Percentiles rank a stretch among this genome's conserved stretches.
Evolutionary conservation across 2,888 invertebrate genomes (phyloP).

Genomic region (Lamellibrachia columna): DNA sequence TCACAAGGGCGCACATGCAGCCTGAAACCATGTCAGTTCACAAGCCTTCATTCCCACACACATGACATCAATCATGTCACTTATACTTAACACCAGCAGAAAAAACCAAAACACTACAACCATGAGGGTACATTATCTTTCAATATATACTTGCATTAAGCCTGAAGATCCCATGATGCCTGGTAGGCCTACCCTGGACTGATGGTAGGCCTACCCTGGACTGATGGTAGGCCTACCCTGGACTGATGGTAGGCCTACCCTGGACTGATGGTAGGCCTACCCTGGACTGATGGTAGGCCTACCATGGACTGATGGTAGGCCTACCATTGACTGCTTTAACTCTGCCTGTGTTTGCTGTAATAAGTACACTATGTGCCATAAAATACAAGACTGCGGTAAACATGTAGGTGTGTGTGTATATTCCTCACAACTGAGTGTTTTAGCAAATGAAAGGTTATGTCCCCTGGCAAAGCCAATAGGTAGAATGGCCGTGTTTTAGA

Average conservation of each 20-base stretch:
- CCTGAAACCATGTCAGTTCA: constrained; percentile 3
- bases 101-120: not conserved
- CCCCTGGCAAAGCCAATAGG: not conserved
- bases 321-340: not conserved
- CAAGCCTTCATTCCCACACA: not conserved
- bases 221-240: too few relatives aligned
- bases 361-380: not conserved
- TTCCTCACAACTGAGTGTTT: not conserved
- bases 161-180: not conserved
- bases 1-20: not conserved
- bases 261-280: too few relatives aligned
- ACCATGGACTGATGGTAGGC: too few relatives aligned
- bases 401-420: not conserved
- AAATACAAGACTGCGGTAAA: not conserved
- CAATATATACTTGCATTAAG: not conserved
- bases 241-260: too few relatives aligned
- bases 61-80: not conserved
- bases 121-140: not conserved
- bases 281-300: too few relatives aligned
- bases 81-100: not conserved
- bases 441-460: not conserved
- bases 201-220: not conserved
- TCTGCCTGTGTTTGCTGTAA: not conserved
- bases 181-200: not conserved
- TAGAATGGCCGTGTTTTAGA: too few relatives aligned